These are phyloP conservation scores for Lonchura striata DNA, from an alignment of 2,113 vertebrate genomes.

Conservation along the genomic window DNA sequence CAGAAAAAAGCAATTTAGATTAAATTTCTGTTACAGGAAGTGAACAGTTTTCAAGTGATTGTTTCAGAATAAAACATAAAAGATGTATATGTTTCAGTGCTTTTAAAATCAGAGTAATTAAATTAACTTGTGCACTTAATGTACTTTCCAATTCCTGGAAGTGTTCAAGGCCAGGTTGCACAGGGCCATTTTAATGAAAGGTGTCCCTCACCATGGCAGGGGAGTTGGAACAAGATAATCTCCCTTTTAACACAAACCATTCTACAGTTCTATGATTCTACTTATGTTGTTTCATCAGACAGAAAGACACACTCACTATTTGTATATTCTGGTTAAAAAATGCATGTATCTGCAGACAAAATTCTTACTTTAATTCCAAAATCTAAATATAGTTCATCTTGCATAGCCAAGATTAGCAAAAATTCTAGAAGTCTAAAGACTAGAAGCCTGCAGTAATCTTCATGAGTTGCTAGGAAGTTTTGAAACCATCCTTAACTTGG, in stretches of 20 bases:
- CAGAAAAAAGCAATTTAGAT: neutral
- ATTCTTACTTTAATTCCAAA: neutral
- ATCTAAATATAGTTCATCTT: neutral
- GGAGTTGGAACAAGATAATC: neutral
- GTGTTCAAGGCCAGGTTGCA: neutral
- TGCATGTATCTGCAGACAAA: neutral
- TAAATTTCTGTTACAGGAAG: neutral
- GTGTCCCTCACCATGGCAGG: neutral
- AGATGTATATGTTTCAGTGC: neutral
- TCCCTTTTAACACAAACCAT: neutral
- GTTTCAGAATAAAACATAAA: neutral
- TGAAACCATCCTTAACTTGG: neutral
- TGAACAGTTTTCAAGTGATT: neutral
- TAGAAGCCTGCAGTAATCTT: neutral
- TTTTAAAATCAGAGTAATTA: neutral
- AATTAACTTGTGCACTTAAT: neutral
- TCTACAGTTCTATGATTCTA: neutral
- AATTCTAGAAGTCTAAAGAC: neutral
- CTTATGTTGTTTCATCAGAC: neutral
- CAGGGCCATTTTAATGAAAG: neutral
- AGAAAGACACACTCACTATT: neutral
- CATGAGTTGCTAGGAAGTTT: neutral
- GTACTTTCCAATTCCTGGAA: neutral
- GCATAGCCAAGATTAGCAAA: neutral
- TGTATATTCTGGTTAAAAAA: neutral